phyloP scores from a whole-genome alignment of 2,797 vertebrate species.

The Anas flavirostris region DNA sequence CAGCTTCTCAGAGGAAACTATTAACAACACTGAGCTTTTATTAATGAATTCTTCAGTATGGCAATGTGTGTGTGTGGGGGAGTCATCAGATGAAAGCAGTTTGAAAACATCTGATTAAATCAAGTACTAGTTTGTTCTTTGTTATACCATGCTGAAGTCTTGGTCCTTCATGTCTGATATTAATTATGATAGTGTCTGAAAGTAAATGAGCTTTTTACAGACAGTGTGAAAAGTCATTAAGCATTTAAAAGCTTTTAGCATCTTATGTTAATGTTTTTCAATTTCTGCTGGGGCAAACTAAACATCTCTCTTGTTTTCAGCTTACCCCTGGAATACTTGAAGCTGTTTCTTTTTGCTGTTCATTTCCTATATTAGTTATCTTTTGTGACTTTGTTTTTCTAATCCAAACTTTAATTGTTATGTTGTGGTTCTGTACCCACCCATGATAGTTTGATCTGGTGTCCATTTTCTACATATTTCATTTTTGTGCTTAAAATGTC shows the following conservation, averaged over 20 bases:
- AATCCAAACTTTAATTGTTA: neutral
- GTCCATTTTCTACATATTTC: neutral
- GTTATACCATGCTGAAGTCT: neutral
- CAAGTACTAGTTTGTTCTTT: slow-evolving; percentile 36
- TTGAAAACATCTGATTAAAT: slow-evolving; percentile 49
- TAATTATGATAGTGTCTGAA: neutral
- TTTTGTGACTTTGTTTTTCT: neutral
- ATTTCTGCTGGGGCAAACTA: neutral
- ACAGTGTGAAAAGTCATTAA: slow-evolving; percentile 19
- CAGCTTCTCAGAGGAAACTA: neutral
- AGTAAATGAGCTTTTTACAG: slow-evolving; percentile 12
- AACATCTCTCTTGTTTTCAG: neutral
- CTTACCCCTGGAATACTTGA: neutral
- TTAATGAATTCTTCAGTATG: neutral
- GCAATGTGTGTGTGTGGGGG: too few relatives aligned
- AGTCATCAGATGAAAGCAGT: neutral
- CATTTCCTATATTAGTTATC: neutral
- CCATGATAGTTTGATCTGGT: neutral
- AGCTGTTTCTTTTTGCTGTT: neutral
- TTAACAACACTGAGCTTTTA: neutral
- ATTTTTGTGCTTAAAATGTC: neutral
- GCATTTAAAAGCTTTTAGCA: neutral
- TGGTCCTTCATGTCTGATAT: slow-evolving; percentile 17
- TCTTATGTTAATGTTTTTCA: neutral
- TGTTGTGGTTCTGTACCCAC: neutral